Evolutionary conservation across 2,113 vertebrate species (phyloP).

Genomic region (Phocoena sinus): DNA sequence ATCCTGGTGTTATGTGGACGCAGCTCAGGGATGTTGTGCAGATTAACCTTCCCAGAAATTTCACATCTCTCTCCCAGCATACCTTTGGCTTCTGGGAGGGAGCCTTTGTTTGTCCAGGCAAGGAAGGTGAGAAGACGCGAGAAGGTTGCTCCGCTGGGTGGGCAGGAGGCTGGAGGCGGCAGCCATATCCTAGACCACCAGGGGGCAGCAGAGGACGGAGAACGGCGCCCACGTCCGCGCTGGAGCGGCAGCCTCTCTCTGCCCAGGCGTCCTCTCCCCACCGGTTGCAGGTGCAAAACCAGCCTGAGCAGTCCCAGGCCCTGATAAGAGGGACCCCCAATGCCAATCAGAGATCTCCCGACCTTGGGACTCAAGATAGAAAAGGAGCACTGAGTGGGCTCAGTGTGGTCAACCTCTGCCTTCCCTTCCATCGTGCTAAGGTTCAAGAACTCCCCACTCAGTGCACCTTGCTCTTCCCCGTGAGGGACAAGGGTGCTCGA

Average conservation of each 20-base stretch:
- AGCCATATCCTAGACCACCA: neutral
- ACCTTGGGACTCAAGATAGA: neutral
- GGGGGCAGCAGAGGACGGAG: conserved; percentile 58
- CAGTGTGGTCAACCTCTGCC: no score
- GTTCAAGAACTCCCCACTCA: neutral
- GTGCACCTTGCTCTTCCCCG: neutral
- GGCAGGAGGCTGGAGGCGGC: neutral
- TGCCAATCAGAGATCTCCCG: neutral
- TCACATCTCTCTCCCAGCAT: neutral
- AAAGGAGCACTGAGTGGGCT: neutral
- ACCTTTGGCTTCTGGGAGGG: neutral
- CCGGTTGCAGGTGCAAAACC: neutral
- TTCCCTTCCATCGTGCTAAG: neutral
- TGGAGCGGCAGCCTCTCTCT: neutral
- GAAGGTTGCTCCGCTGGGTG: accelerated
- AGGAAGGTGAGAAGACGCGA: neutral
- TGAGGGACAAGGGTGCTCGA: neutral
- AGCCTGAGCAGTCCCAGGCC: neutral
- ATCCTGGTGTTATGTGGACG: neutral
- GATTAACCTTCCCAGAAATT: neutral
- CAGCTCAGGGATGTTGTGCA: neutral
- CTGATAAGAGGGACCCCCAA: neutral
- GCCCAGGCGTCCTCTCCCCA: neutral
- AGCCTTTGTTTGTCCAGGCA: neutral
- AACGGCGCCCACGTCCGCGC: neutral